Evolutionary conservation across 2,113 vertebrate genomes (phyloP).

Genomic region (Sigmodon hispidus): DNA sequence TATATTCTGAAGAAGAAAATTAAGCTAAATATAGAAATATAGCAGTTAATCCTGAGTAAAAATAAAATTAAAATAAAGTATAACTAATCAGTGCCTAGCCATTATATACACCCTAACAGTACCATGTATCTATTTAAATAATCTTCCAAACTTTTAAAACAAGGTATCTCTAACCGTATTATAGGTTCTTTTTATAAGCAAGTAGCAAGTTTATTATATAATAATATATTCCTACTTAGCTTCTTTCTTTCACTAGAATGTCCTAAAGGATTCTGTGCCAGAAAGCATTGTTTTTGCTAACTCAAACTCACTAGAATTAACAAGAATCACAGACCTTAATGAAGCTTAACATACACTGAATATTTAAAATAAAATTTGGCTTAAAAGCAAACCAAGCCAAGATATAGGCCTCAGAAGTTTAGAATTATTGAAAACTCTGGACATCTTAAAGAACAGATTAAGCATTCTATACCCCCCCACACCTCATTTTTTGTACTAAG

Average conservation of each 20-base stretch:
- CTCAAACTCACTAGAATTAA: constrained; percentile 57
- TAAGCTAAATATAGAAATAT: constrained; percentile 47
- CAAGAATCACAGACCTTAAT: constrained; percentile 65
- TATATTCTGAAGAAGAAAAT: constrained; percentile 16
- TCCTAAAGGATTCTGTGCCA: constrained; percentile 54
- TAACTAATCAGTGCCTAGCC: background rate
- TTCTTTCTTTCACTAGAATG: constrained; percentile 26
- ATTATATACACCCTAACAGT: background rate
- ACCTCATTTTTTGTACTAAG: background rate
- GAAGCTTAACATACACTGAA: constrained; percentile 65
- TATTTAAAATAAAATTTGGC: constrained; percentile 79
- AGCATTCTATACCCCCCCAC: background rate
- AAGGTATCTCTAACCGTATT: background rate
- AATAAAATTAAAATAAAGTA: constrained; percentile 50
- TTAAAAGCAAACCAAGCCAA: constrained; percentile 81
- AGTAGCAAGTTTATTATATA: constrained; percentile 56
- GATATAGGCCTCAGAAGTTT: constrained; percentile 45
- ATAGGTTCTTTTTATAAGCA: constrained; percentile 30
- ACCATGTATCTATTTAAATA: constrained; percentile 3
- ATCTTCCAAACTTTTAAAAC: constrained; percentile 43
- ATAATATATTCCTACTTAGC: background rate
- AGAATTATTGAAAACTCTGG: constrained; percentile 9
- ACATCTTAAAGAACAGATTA: constrained; percentile 4
- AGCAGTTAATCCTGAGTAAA: constrained; percentile 39
- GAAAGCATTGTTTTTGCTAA: constrained; percentile 58